Conservation (phyloP, 2,888 invertebrate species). For the Parnassius apollo region DNA sequence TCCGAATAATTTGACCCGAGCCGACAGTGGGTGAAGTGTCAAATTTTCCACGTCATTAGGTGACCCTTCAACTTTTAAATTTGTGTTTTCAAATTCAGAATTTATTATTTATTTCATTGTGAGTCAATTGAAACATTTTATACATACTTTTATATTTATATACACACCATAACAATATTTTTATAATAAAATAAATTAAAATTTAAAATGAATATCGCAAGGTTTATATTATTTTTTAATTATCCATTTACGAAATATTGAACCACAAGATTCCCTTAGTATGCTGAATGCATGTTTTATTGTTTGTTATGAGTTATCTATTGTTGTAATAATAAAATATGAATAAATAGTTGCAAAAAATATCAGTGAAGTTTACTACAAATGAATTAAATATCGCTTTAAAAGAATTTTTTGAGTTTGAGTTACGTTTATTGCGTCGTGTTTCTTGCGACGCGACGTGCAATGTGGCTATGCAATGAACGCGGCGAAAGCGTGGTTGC, state of each 20-base stretch:
- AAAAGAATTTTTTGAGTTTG: conserved; percentile 64
- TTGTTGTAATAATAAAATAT: neutral
- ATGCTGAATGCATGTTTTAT: too few species aligned
- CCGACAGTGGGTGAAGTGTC: conserved; percentile 64
- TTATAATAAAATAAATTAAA: too few species aligned
- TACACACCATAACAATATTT: too few species aligned
- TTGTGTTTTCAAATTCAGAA: conserved; percentile 35
- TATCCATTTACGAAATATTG: too few species aligned
- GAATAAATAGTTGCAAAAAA: conserved; percentile 10
- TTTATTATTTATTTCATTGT: conserved; percentile 10
- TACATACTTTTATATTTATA: too few species aligned
- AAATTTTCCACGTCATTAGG: conserved; percentile 74
- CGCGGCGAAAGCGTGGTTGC: conserved; percentile 56
- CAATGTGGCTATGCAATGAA: conserved; percentile 44
- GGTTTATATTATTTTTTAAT: too few species aligned
- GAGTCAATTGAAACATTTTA: neutral
- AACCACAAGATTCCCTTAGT: too few species aligned
- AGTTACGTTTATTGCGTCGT: conserved; percentile 58
- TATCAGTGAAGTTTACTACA: conserved; percentile 14
- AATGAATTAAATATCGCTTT: conserved; percentile 16
- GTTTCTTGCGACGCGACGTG: conserved; percentile 45
- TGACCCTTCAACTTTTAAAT: conserved; percentile 55
- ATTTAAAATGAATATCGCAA: too few species aligned
- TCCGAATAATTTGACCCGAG: conserved; percentile 58
- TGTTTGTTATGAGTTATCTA: neutral